phyloP scores from a whole-genome alignment of 2,113 vertebrate species.

The Corythoichthys haematopterus region DNA sequence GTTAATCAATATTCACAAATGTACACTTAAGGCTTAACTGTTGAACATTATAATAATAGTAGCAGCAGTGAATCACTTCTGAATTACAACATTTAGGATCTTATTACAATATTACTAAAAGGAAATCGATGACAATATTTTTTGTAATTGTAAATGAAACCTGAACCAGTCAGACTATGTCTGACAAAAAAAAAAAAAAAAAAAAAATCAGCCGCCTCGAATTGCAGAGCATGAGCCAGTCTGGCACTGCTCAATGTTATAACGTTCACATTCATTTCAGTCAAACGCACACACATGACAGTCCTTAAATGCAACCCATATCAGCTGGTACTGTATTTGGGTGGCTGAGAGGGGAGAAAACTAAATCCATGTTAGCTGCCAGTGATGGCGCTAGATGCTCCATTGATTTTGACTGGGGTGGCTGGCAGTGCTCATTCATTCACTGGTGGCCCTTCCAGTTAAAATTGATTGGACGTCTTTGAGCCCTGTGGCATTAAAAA shows the following conservation, averaged over 20 bases:
- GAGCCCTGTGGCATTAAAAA: no score
- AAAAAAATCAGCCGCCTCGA: conserved; percentile 27
- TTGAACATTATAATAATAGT: conserved; percentile 75
- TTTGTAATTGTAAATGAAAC: conserved; percentile 36
- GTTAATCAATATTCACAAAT: conserved; percentile 76
- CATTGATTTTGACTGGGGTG: no score
- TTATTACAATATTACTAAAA: conserved; percentile 66
- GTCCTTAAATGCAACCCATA: conserved; percentile 21
- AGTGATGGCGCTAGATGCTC: no score
- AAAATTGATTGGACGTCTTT: no score
- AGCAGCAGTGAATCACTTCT: conserved; percentile 82
- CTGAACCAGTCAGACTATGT: conserved; percentile 27
- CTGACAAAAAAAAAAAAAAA: conserved; percentile 10
- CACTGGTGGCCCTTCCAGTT: no score
- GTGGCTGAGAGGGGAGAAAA: no score
- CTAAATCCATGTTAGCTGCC: no score
- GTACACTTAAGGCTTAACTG: conserved; percentile 79
- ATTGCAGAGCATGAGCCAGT: conserved; percentile 33
- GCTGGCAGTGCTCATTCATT: no score
- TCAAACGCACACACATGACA: neutral
- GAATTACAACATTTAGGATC: conserved; percentile 69
- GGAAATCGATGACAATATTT: conserved; percentile 54
- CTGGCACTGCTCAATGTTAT: conserved; percentile 32
- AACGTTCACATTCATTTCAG: conserved; percentile 56
- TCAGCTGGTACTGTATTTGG: conserved; percentile 11